phyloP scores from a whole-genome alignment of 2,113 vertebrate genomes.

The Bagarius yarrelli region DNA sequence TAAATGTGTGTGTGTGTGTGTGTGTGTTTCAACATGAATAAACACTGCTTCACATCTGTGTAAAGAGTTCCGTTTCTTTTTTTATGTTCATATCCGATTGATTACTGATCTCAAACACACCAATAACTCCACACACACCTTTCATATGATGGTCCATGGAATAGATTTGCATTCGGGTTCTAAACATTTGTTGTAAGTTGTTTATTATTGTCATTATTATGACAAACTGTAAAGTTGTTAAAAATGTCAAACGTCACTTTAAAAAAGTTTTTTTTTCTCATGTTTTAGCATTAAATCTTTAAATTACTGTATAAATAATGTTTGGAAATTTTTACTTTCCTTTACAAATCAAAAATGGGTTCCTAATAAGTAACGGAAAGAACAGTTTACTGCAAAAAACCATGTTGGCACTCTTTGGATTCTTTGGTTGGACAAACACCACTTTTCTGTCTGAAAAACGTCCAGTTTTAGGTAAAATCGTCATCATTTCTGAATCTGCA shows the following conservation, averaged over 20 bases:
- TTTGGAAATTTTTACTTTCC: not conserved
- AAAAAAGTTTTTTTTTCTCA: not conserved
- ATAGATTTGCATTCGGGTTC: not conserved
- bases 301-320: not conserved
- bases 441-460: not conserved
- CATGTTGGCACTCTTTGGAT: not conserved
- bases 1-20: too few relatives aligned
- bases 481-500: not conserved
- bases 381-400: not conserved
- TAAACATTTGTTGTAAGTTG: not conserved
- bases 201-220: not conserved
- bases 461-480: not conserved
- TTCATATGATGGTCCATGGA: not conserved
- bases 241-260: too few relatives aligned
- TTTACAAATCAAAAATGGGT: not conserved
- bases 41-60: not conserved
- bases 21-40: not conserved
- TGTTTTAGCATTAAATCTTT: not conserved
- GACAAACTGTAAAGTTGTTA: not conserved
- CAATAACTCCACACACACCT: slow-evolving; percentile 13
- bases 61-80: not conserved
- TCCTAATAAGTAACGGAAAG: not conserved
- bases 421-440: not conserved
- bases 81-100: not conserved
- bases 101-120: not conserved